These are phyloP conservation scores for Alitta virens DNA, from an alignment of 2,888 invertebrate species.

Conservation along the genomic window DNA sequence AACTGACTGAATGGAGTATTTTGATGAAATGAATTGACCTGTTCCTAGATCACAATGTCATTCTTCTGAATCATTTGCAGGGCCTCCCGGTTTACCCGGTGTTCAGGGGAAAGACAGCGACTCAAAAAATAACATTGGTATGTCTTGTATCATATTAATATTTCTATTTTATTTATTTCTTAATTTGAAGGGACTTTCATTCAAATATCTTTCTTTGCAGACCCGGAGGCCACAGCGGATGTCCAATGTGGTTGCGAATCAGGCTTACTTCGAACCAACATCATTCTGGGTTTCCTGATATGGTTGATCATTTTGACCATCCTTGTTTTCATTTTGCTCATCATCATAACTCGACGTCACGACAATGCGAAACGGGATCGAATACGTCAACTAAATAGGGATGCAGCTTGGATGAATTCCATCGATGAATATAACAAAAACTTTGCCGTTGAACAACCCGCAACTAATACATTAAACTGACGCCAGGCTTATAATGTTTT, in stretches of 20 bases:
- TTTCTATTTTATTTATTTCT: no score
- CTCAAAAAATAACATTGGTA: no score
- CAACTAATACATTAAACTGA: no score
- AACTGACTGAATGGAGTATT: no score
- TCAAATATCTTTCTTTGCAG: no score
- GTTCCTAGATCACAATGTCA: no score
- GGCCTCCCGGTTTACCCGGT: background rate
- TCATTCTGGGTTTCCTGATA: constrained; percentile 27
- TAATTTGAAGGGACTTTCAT: no score
- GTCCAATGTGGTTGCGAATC: constrained; percentile 19
- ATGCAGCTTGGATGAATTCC: constrained; percentile 3
- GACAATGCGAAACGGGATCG: constrained; percentile 9
- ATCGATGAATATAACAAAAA: background rate
- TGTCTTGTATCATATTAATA: no score
- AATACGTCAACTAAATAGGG: background rate
- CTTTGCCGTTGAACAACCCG: background rate
- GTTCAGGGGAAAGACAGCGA: background rate
- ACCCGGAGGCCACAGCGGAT: background rate
- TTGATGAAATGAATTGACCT: no score
- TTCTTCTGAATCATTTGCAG: no score
- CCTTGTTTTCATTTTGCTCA: constrained; percentile 23
- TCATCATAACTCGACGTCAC: constrained; percentile 18
- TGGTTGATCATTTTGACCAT: constrained; percentile 26
- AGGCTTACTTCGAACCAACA: constrained; percentile 20
- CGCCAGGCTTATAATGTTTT: no score